phyloP scores from a whole-genome alignment of 1,140 invertebrate genomes.

The Nephila pilipes region DNA sequence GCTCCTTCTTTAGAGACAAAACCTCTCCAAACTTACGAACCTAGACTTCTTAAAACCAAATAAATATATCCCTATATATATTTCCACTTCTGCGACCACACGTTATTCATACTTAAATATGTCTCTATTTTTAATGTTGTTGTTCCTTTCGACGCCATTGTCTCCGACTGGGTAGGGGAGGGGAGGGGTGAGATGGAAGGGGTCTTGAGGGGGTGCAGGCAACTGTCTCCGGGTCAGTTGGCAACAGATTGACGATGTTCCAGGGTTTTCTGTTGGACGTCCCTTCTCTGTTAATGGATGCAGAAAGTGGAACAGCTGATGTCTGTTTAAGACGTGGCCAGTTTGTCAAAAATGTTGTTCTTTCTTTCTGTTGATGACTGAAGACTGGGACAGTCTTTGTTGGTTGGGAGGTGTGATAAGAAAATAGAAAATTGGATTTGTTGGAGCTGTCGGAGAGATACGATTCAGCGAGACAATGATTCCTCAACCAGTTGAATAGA shows the following conservation, averaged over 20 bases:
- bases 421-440: not conserved
- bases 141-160: conserved; percentile 8
- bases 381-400: not conserved
- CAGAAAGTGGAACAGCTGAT: conserved; percentile 55
- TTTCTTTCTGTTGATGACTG: not conserved
- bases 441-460: not conserved
- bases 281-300: conserved; percentile 38
- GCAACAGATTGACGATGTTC: conserved; percentile 68
- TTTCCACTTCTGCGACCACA: conserved; percentile 9
- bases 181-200: too few relatives aligned
- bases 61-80: conserved; percentile 14
- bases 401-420: conserved; percentile 7
- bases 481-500: not conserved
- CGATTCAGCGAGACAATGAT: not conserved
- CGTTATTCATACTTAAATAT: conserved; percentile 32
- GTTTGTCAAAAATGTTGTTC: conserved; percentile 5
- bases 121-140: conserved; percentile 26
- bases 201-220: not conserved
- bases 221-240: conserved; percentile 50
- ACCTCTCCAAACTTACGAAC: not conserved
- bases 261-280: conserved; percentile 47
- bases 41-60: conserved; percentile 20
- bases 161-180: not conserved
- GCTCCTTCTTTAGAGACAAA: not conserved
- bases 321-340: conserved; percentile 5